phyloP scores from a whole-genome alignment of 2,113 vertebrate species.

The Rhodinocichla rosea region DNA sequence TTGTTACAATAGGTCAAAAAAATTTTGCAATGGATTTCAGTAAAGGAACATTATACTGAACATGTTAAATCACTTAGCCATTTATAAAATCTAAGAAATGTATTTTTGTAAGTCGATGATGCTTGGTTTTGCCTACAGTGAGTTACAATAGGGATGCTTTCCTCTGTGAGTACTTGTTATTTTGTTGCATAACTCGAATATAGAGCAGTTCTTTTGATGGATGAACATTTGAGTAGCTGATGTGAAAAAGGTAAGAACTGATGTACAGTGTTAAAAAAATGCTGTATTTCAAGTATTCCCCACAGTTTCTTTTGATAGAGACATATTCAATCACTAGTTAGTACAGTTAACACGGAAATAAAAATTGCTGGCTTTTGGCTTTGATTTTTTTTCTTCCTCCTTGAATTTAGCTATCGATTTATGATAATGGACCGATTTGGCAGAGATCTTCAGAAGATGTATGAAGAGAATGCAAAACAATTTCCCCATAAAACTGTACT shows the following conservation, averaged over 20 bases:
- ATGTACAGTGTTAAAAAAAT: not conserved
- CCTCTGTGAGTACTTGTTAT: not conserved
- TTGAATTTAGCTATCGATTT: slow-evolving; percentile 86
- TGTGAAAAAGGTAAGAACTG: not conserved
- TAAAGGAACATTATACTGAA: not conserved
- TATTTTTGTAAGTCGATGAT: not conserved
- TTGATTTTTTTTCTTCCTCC: not conserved
- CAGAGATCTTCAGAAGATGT: slow-evolving; percentile 92
- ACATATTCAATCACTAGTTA: not conserved
- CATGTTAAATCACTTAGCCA: not conserved
- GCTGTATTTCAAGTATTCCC: not conserved
- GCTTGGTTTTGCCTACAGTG: not conserved
- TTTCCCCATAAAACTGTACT: slow-evolving; percentile 91
- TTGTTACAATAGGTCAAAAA: not conserved
- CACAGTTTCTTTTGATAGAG: not conserved
- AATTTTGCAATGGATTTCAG: not conserved
- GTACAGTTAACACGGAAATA: not conserved
- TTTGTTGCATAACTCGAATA: not conserved
- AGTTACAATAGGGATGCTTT: not conserved
- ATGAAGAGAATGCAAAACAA: slow-evolving; percentile 81
- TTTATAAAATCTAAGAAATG: not conserved
- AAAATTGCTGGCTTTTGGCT: not conserved
- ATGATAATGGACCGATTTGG: slow-evolving; percentile 97
- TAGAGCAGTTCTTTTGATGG: not conserved
- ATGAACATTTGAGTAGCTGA: not conserved